Evolutionary conservation across 2,888 invertebrate genomes (phyloP).

Genomic region (Erebia aethiops): DNA sequence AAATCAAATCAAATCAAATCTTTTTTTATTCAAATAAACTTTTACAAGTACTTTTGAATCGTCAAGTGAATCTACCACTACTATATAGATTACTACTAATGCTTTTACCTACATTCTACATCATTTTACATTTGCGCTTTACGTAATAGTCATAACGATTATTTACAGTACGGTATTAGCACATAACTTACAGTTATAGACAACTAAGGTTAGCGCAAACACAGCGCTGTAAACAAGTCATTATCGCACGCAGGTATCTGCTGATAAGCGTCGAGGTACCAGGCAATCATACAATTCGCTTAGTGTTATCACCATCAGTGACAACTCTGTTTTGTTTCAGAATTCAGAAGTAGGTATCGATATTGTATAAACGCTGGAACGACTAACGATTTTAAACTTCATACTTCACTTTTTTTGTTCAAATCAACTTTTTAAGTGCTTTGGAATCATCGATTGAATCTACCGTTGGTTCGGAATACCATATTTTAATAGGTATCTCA

Average conservation of each 20-base stretch:
- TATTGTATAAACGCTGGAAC: background rate
- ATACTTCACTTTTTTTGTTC: background rate
- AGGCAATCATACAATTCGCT: conserved; percentile 22
- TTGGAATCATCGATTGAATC: no score
- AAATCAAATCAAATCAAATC: no score
- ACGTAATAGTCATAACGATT: background rate
- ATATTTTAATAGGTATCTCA: no score
- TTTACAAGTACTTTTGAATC: no score
- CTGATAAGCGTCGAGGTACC: conserved; percentile 5
- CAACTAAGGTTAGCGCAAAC: background rate
- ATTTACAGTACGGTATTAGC: background rate
- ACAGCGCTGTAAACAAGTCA: background rate
- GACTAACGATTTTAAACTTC: background rate
- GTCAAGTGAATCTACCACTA: no score
- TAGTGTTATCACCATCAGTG: conserved; percentile 17
- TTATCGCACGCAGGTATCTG: background rate
- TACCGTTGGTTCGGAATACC: no score
- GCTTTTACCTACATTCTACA: no score
- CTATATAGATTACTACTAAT: no score
- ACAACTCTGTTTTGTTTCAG: conserved; percentile 4
- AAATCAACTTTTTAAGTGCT: no score
- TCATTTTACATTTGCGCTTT: background rate
- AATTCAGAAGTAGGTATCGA: conserved; percentile 10
- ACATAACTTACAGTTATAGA: background rate
- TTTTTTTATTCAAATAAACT: no score